Evolutionary conservation across 2,113 vertebrate genomes (phyloP).

Genomic region (Oryzias melastigma): DNA sequence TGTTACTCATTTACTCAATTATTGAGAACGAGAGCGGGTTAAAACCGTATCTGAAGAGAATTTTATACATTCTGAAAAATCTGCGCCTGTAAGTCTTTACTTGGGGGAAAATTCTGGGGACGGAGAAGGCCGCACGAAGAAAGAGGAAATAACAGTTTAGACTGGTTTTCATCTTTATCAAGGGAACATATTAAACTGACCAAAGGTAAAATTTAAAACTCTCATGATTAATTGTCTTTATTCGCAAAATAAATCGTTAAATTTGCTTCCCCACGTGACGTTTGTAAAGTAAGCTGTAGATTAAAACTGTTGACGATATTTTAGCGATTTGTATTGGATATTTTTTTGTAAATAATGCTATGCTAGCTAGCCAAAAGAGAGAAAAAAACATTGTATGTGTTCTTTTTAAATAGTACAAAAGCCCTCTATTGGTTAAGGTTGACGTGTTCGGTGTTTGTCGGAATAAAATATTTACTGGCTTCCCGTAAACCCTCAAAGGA

Average conservation of each 20-base stretch:
- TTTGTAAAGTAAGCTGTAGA: background rate
- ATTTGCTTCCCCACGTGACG: background rate
- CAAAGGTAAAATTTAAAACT: background rate
- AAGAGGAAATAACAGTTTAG: conserved; percentile 35
- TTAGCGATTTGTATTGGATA: conserved; percentile 16
- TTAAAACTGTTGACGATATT: conserved; percentile 26
- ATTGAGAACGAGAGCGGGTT: background rate
- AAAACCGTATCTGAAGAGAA: background rate
- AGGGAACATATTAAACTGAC: background rate
- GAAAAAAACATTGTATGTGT: background rate
- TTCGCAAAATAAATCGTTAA: background rate
- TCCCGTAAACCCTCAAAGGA: no score
- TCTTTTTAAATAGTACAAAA: background rate
- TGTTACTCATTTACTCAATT: rapidly evolving
- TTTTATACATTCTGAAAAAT: background rate
- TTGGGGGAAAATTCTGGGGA: rapidly evolving
- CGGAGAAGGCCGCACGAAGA: rapidly evolving
- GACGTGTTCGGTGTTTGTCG: background rate
- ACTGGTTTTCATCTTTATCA: conserved; percentile 11
- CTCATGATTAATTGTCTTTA: background rate
- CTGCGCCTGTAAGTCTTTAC: conserved; percentile 5
- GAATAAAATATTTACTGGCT: no score
- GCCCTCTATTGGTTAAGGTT: conserved; percentile 10
- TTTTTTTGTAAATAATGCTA: background rate
- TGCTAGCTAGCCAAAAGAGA: conserved; percentile 14